These are phyloP conservation scores for Gastracanthus pulcherrimus DNA, from an alignment of 2,888 invertebrate genomes.

Conservation along the genomic window DNA sequence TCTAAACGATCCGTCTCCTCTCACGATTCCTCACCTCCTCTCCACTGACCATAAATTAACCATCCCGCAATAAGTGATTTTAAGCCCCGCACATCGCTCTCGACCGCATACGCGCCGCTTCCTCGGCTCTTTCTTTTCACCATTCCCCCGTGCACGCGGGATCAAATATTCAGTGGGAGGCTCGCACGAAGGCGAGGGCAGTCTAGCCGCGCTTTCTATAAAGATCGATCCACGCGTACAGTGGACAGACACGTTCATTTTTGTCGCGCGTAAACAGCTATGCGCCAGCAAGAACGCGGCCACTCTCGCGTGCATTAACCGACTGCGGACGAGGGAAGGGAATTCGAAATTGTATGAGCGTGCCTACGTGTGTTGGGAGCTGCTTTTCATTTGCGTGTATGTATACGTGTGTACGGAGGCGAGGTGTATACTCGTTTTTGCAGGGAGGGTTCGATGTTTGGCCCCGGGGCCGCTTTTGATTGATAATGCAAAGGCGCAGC, in stretches of 20 bases:
- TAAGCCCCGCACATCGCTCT: neutral
- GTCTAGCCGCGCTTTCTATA: neutral
- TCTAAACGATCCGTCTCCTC: neutral
- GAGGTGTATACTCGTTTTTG: neutral
- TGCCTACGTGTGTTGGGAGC: no score
- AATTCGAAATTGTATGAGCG: neutral
- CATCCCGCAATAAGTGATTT: neutral
- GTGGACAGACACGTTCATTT: neutral
- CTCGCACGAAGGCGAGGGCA: neutral
- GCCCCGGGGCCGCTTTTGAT: neutral
- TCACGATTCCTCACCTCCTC: no score
- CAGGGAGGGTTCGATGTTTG: neutral
- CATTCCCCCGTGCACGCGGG: neutral
- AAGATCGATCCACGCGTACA: neutral
- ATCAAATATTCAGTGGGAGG: slow-evolving; percentile 40
- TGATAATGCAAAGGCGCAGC: neutral
- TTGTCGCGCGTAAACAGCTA: slow-evolving; percentile 10
- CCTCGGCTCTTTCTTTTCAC: neutral
- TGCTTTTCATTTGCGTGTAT: neutral
- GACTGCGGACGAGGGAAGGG: neutral
- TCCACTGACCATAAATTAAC: neutral
- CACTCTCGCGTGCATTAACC: neutral
- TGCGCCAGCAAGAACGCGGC: neutral
- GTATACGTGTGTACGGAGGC: no score
- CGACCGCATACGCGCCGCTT: neutral